Conservation (phyloP, 2,113 vertebrate genomes). For the Phoenicopterus ruber region DNA sequence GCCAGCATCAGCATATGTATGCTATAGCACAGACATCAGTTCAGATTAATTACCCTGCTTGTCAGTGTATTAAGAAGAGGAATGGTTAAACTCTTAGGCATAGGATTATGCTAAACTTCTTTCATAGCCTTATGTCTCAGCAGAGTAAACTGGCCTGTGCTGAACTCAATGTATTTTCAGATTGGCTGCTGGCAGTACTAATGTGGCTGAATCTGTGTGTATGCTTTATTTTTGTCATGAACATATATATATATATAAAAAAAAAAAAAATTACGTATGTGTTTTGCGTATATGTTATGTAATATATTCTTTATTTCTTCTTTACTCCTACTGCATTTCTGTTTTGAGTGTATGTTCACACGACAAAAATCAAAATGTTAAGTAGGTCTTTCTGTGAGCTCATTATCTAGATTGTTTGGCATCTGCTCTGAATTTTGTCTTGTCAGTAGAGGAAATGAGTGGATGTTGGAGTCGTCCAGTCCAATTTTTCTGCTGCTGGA, state of each 20-base stretch:
- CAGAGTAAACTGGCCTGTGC: neutral
- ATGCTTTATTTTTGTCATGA: neutral
- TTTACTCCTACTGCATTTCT: neutral
- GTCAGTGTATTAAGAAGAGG: neutral
- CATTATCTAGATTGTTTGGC: neutral
- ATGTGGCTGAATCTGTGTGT: too few species aligned
- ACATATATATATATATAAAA: fast-evolving
- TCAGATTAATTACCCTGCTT: neutral
- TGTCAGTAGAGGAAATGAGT: neutral
- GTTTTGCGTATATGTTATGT: neutral
- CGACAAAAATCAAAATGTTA: neutral
- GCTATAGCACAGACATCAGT: neutral
- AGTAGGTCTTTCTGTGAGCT: neutral
- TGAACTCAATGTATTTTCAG: neutral
- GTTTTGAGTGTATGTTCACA: neutral
- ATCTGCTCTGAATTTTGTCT: neutral
- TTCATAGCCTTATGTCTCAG: neutral
- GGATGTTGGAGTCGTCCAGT: neutral
- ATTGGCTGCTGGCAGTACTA: neutral
- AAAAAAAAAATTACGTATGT: neutral
- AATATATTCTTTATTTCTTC: neutral
- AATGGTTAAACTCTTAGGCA: neutral
- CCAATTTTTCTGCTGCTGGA: neutral
- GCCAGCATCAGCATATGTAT: neutral
- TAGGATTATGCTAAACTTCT: neutral